Percentiles rank a stretch among this genome's conserved stretches.
phyloP scores from a whole-genome alignment of 2,797 vertebrate species.

The Pyrocephalus nanus region DNA sequence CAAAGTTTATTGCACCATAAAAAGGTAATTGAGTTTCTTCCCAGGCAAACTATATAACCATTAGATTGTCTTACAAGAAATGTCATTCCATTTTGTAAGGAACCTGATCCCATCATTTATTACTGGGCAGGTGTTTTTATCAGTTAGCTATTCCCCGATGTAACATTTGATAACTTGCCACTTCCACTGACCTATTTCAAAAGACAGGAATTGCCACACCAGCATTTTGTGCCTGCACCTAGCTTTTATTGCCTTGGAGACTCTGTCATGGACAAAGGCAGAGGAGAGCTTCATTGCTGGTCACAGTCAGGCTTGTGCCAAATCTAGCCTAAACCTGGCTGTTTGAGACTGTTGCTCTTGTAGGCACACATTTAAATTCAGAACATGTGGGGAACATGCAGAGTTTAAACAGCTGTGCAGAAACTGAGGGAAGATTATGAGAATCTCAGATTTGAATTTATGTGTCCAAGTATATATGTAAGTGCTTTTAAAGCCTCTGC shows the following conservation, averaged over 20 bases:
- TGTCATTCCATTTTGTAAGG: not conserved
- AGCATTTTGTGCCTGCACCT: not conserved
- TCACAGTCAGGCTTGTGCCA: not conserved
- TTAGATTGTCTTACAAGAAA: not conserved
- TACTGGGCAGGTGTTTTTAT: not conserved
- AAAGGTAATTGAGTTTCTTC: conserved; percentile 18
- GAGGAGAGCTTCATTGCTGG: not conserved
- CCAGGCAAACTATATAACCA: not conserved
- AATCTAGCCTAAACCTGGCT: not conserved
- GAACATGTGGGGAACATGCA: not conserved
- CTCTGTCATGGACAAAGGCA: not conserved
- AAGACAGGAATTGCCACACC: not conserved
- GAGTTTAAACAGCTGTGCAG: not conserved
- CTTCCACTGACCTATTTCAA: not conserved
- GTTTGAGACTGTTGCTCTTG: not conserved
- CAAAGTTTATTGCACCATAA: conserved; percentile 21
- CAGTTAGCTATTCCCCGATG: not conserved
- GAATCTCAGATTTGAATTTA: not conserved
- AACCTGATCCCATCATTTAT: not conserved
- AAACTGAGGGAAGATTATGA: not conserved
- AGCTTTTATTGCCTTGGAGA: not conserved
- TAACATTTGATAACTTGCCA: not conserved
- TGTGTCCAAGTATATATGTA: not conserved
- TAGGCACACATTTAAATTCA: not conserved
- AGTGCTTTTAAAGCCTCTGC: conserved; percentile 15